A percentile compares a stretch with the other conserved stretches of the same genome.
Evolutionary conservation across 2,797 vertebrate genomes (phyloP).

Genomic region (Pseudomugil gertrudae): DNA sequence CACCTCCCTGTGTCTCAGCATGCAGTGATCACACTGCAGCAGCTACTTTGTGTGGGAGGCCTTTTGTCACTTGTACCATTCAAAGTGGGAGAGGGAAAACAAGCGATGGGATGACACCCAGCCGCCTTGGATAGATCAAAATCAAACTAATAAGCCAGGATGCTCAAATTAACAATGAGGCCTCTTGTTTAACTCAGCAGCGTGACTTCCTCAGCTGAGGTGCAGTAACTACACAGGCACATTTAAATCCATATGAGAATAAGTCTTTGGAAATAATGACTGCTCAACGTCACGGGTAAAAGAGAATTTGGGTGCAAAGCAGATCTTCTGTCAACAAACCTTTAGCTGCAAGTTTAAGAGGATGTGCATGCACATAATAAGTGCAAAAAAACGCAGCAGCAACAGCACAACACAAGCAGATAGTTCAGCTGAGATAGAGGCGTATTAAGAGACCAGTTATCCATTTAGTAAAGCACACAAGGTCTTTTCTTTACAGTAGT

Average conservation of each 20-base stretch:
- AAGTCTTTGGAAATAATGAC: slow-evolving; percentile 66
- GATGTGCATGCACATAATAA: not conserved
- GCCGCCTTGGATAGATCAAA: slow-evolving; percentile 78
- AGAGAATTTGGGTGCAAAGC: slow-evolving; percentile 28
- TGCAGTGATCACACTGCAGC: slow-evolving; percentile 79
- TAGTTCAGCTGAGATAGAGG: slow-evolving; percentile 17
- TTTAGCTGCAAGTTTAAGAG: slow-evolving; percentile 38
- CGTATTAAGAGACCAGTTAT: slow-evolving; percentile 45
- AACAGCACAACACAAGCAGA: slow-evolving; percentile 14
- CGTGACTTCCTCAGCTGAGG: slow-evolving; percentile 66
- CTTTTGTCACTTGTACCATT: slow-evolving; percentile 83
- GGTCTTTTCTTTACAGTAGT: slow-evolving; percentile 53
- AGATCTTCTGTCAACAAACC: slow-evolving; percentile 50
- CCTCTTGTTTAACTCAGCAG: slow-evolving; percentile 76
- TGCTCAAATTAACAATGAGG: slow-evolving; percentile 80
- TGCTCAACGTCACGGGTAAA: slow-evolving; percentile 39
- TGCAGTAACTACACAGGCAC: slow-evolving; percentile 57
- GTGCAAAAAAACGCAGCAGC: slow-evolving; percentile 7
- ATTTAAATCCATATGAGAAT: slow-evolving; percentile 65
- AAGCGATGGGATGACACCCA: slow-evolving; percentile 76
- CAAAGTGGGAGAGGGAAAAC: slow-evolving; percentile 78
- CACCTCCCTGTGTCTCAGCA: slow-evolving; percentile 80
- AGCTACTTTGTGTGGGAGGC: slow-evolving; percentile 81
- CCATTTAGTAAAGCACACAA: slow-evolving; percentile 51
- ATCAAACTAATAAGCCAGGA: slow-evolving; percentile 80